Base-by-base conservation (phyloP, 2,888 invertebrate genomes). In the Apodemia hepburni region DNA sequence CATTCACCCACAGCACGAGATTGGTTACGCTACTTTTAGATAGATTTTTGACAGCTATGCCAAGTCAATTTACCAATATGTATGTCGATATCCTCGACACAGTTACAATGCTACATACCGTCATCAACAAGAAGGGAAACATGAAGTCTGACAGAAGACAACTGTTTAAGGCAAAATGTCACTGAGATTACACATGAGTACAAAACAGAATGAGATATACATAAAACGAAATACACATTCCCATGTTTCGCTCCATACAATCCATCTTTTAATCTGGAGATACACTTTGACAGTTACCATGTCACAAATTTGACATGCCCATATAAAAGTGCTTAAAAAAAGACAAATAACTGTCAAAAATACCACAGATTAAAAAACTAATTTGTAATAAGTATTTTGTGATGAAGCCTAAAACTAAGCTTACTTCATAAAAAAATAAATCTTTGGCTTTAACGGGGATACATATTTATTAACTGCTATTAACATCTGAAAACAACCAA, bases 11-110 rank as follows among this genome's bases (percentile, higher is more conserved):
- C 61, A 60, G 62, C 63, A 65, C 58, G 59, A 47, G 17, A 63
- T 63, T 65, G 60, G 18, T 58, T 65, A 60, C 35, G 61, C 61
- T 64, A 58, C 29, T 59, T 57, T 58, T 59, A 33, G 51, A 58
- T 33, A 61, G 57, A 60, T 58, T 62, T 64, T 61, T 61, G 66
- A 64, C 66, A 58, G 47, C 29, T 42, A 45, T 59, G 64, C 62
- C 68, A 61, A 62, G 64, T 65, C 64, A 66, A 63, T 62, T 63
- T 65, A 61, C 67, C 59, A 64, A 65, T 66, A 62, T 63, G 64
- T 59, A 51, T 63, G 61, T 62, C 64, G 64, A 64, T 60, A 59
- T 59, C n/a, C 5, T 42, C 22, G 58, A 62, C 61, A 47, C 8
- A 58, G 45, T 47, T 62, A 62, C 47, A 62, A 62, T 62, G 62